Percentiles rank a stretch among this genome's conserved stretches.
Conservation (phyloP, 2,888 invertebrate species). For the Caenorhabditis panamensis region DNA sequence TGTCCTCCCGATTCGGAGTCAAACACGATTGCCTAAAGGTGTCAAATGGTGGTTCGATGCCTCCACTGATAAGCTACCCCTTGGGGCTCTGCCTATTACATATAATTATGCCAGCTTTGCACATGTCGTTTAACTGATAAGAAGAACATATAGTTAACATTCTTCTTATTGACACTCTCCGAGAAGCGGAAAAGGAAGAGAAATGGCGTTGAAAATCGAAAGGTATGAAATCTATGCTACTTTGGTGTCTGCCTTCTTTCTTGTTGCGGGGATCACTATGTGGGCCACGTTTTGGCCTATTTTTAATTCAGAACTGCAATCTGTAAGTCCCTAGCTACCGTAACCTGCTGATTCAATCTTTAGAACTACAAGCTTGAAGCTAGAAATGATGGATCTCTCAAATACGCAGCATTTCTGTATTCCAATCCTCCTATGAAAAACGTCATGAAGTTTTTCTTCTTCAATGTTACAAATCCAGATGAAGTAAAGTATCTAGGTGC, state of each 20-base stretch:
- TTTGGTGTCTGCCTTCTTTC: constrained; percentile 19
- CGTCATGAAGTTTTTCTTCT: constrained; percentile 69
- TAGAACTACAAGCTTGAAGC: constrained; percentile 43
- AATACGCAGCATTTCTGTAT: constrained; percentile 49
- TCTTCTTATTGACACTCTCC: constrained; percentile 40
- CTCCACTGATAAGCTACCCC: constrained; percentile 45
- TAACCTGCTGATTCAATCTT: neutral
- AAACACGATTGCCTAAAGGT: constrained; percentile 30
- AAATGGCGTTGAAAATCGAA: constrained; percentile 22
- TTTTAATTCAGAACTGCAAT: constrained; percentile 34
- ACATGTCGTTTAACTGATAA: constrained; percentile 41
- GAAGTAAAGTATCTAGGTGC: constrained; percentile 68
- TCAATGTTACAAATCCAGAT: constrained; percentile 71
- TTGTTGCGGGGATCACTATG: constrained; percentile 30
- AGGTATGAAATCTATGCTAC: constrained; percentile 34
- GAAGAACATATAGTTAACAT: constrained; percentile 57
- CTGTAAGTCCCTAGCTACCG: constrained; percentile 11
- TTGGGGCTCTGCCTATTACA: constrained; percentile 37
- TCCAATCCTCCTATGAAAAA: constrained; percentile 59
- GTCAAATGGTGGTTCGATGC: constrained; percentile 50
- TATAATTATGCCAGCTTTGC: constrained; percentile 59
- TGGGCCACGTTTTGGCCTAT: constrained; percentile 46
- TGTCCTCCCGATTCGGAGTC: constrained; percentile 2
- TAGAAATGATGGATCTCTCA: constrained; percentile 39
- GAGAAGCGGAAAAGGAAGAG: too few relatives aligned